Evolutionary conservation across 2,797 vertebrate species (phyloP).

Genomic region (Gastrophryne carolinensis): DNA sequence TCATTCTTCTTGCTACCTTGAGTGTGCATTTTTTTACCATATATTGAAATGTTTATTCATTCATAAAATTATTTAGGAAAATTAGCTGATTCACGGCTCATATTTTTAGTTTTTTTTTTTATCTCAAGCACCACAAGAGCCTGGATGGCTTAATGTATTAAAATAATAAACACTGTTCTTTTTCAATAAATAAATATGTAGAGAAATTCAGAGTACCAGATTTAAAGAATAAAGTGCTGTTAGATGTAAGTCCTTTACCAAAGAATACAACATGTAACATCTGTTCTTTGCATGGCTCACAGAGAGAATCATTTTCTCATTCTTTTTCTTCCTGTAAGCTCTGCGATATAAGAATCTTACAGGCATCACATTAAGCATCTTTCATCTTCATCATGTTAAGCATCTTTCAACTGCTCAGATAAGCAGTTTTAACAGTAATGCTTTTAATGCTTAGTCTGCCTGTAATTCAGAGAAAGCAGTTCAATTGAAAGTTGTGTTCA

Average conservation of each 20-base stretch:
- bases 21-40: no score
- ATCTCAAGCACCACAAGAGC: no score
- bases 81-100: no score
- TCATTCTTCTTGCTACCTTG: no score
- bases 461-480: conserved; percentile 49
- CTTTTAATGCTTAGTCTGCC: conserved; percentile 48
- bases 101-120: no score
- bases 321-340: conserved; percentile 48
- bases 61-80: no score
- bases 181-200: conserved; percentile 16
- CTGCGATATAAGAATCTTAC: conserved; percentile 49
- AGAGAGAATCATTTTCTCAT: conserved; percentile 47
- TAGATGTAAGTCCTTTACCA: conserved; percentile 43
- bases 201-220: background rate
- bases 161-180: background rate
- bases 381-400: conserved; percentile 53
- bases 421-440: conserved; percentile 53
- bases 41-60: no score
- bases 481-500: conserved; percentile 43
- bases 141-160: background rate
- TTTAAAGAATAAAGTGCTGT: conserved; percentile 41
- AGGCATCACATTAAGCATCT: conserved; percentile 53
- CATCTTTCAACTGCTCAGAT: conserved; percentile 53
- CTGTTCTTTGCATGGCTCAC: conserved; percentile 44
- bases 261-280: conserved; percentile 52